These are phyloP conservation scores for Etheostoma nigrum DNA, from an alignment of 2,797 vertebrate genomes.

Conservation along the genomic window DNA sequence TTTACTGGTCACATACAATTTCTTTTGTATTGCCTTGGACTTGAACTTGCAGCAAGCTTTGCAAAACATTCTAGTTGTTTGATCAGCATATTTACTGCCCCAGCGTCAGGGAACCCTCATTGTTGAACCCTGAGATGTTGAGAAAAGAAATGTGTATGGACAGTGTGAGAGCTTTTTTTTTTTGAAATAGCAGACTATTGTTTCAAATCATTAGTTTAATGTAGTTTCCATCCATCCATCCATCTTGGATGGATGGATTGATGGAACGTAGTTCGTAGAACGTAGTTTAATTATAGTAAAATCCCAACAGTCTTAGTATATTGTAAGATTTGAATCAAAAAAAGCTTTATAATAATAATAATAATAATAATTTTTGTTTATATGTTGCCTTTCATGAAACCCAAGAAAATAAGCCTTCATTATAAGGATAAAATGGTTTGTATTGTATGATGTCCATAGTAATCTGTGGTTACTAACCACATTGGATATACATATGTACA, in stretches of 20 bases:
- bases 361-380: too few relatives aligned
- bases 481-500: slow-evolving; percentile 41
- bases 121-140: background rate
- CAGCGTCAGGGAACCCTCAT: background rate
- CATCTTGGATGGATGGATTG: too few relatives aligned
- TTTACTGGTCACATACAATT: too few relatives aligned
- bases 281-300: background rate
- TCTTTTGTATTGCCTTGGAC: too few relatives aligned
- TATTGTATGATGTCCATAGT: slow-evolving; percentile 2
- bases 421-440: background rate
- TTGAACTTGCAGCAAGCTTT: too few relatives aligned
- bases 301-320: background rate
- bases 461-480: slow-evolving; percentile 25
- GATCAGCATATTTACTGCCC: too few relatives aligned
- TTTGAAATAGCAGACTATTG: background rate
- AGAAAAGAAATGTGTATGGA: background rate
- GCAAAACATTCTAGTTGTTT: too few relatives aligned
- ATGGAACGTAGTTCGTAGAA: too few relatives aligned
- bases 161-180: background rate
- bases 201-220: slow-evolving; percentile 8
- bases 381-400: too few relatives aligned
- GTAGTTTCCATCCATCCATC: too few relatives aligned
- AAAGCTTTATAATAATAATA: too few relatives aligned
- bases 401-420: background rate
- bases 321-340: slow-evolving; percentile 7